Base-by-base conservation (phyloP, 2,888 invertebrate genomes). In the Protonemura montana region DNA sequence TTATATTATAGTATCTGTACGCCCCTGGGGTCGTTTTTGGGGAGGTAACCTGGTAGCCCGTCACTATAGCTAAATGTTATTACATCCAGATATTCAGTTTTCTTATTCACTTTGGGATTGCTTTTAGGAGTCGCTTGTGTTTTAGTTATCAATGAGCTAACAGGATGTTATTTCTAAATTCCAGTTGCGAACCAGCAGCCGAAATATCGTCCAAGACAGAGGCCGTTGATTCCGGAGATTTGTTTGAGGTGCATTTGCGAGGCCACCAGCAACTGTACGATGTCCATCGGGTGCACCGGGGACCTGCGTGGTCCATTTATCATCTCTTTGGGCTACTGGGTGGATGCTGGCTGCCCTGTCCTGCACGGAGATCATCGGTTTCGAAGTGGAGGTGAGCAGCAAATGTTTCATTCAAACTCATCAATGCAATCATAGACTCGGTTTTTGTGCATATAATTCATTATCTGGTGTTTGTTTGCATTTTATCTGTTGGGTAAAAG, bases 291-390 rank as follows among this genome's bases (percentile, higher is more conserved):
- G 25, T 97, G 97, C 89, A 92, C 92, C 0, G 95, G 94, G 0
- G 95, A 95, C 86, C 93, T 95, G 82, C 97, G 97, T 89, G 97
- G 97, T 0, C 93, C 97, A 35, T 97, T 97, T 92, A 93, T 94
- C 87, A 96, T 97, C 89, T 97, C 97, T 0, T 96, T 96, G 96
- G 94, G 94, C 0, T 98, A 97, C 90, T 98, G 97, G 97, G 92
- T 95, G 0, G 97, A 98, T 90, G 93, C 94, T 83, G 96, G 95
- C 27, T 96, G 95, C 90, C 95, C 94, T 0, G 94, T 94, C 0
- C 88, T 90, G 27, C 89, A 89, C 16, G 90, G 90, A 13, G 90
- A 86, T 26, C 59, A 82, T 85, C 82, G 77, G 1, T 27, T 41
- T 41, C 41, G 85, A 21, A 29, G 77, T 82, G 85, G 86, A 87